Conservation (phyloP, 2,113 vertebrate genomes). For the Promerops cafer region DNA sequence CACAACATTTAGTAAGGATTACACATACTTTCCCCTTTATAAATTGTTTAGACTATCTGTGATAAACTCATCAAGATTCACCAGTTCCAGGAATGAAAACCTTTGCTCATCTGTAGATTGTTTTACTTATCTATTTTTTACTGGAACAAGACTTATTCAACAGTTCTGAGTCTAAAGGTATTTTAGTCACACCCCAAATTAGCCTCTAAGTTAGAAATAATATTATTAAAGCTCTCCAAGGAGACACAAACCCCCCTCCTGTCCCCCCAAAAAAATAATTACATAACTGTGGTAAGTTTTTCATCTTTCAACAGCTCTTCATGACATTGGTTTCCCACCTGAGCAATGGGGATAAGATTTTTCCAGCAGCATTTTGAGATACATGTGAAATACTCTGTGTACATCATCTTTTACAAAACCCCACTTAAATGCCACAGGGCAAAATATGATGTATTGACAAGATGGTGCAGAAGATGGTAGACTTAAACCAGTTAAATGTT, state of each 20-base stretch:
- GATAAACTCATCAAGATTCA: slow-evolving; percentile 10
- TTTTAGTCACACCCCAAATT: background rate
- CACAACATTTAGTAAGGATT: background rate
- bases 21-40: background rate
- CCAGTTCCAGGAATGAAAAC: background rate
- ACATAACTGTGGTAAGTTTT: background rate
- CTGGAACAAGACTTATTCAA: background rate
- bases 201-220: background rate
- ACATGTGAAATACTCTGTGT: background rate
- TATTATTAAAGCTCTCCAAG: background rate
- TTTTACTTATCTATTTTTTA: slow-evolving; percentile 3
- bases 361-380: background rate
- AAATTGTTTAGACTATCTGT: slow-evolving; percentile 11
- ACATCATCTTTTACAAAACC: background rate
- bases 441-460: background rate
- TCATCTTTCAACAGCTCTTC: background rate
- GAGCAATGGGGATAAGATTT: background rate
- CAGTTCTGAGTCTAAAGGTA: background rate
- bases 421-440: background rate
- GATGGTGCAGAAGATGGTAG: background rate
- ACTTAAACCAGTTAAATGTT: background rate
- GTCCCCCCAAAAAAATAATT: background rate
- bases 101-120: background rate
- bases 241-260: background rate
- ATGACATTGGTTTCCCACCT: background rate